A percentile compares a stretch with the other conserved stretches of the same genome.
Conservation (phyloP, 2,888 invertebrate genomes). For the Ectemnius lituratus region DNA sequence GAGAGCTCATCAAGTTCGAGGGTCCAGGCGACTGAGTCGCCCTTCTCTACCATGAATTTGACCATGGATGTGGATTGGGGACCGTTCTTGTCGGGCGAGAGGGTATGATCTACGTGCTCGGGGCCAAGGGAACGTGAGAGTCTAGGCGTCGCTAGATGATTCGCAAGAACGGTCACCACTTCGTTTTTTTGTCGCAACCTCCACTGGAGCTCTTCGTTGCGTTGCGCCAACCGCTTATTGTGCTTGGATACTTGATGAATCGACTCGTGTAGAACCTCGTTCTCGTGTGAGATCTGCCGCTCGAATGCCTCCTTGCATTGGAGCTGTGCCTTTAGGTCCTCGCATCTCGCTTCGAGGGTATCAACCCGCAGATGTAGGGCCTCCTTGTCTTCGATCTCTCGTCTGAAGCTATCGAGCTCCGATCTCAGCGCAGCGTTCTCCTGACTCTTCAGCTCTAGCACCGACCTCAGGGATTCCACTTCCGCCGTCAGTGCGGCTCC, state of each 20-base stretch:
- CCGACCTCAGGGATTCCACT: slow-evolving; percentile 90
- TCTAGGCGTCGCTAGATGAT: slow-evolving; percentile 64
- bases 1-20: slow-evolving; percentile 83
- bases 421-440: slow-evolving; percentile 89
- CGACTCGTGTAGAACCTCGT: slow-evolving; percentile 85
- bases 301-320: slow-evolving; percentile 86
- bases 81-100: slow-evolving; percentile 75
- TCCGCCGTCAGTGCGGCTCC: slow-evolving; percentile 83
- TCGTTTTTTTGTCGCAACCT: slow-evolving; percentile 90
- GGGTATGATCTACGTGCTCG: slow-evolving; percentile 65
- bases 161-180: slow-evolving; percentile 79
- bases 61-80: slow-evolving; percentile 87
- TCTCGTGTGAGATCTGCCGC: slow-evolving; percentile 84
- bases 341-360: slow-evolving; percentile 88
- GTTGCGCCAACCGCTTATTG: slow-evolving; percentile 87
- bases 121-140: slow-evolving; percentile 70
- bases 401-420: slow-evolving; percentile 84
- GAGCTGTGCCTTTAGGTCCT: slow-evolving; percentile 89
- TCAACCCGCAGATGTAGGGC: slow-evolving; percentile 86
- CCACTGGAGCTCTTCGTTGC: slow-evolving; percentile 94
- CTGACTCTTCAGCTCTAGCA: slow-evolving; percentile 91
- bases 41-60: slow-evolving; percentile 91
- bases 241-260: slow-evolving; percentile 88
- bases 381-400: slow-evolving; percentile 87
- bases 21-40: slow-evolving; percentile 92